These are phyloP conservation scores for Cydia pomonella DNA, from an alignment of 1,140 invertebrate species.

Conservation along the genomic window DNA sequence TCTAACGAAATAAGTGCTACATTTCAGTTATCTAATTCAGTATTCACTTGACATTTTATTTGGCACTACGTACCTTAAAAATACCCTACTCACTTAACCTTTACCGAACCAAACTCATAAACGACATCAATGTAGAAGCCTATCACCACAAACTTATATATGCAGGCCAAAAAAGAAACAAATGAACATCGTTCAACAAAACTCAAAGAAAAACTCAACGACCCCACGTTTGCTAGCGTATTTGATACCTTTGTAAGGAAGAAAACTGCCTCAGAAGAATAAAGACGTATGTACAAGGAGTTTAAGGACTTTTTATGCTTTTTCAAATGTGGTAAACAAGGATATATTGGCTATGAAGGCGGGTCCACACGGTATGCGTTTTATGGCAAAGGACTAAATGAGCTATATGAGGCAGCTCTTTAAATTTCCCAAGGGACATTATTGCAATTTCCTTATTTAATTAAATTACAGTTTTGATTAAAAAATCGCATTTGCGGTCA, in stretches of 20 bases:
- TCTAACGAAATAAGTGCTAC: background rate
- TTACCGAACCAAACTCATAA: background rate
- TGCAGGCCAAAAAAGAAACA: background rate
- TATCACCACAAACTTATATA: background rate
- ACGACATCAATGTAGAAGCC: slow-evolving; percentile 1
- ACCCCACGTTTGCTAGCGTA: background rate
- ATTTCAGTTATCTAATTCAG: background rate
- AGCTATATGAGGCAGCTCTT: slow-evolving; percentile 1
- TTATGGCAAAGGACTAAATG: slow-evolving; percentile 1
- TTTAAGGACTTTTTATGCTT: background rate
- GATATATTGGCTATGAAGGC: slow-evolving; percentile 8
- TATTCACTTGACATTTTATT: slow-evolving; percentile 9
- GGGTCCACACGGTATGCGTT: slow-evolving; percentile 25
- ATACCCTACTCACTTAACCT: slow-evolving; percentile 6
- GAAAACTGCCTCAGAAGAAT: background rate
- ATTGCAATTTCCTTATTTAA: slow-evolving; percentile 4
- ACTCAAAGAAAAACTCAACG: background rate
- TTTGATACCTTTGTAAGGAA: background rate
- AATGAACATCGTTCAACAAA: background rate
- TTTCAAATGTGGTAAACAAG: background rate
- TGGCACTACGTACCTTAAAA: background rate
- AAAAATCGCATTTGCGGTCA: background rate
- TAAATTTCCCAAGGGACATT: background rate
- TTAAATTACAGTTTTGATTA: background rate
- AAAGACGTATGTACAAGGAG: background rate